Conservation (phyloP, 2,113 vertebrate genomes). For the Puffinus mauretanicus region DNA sequence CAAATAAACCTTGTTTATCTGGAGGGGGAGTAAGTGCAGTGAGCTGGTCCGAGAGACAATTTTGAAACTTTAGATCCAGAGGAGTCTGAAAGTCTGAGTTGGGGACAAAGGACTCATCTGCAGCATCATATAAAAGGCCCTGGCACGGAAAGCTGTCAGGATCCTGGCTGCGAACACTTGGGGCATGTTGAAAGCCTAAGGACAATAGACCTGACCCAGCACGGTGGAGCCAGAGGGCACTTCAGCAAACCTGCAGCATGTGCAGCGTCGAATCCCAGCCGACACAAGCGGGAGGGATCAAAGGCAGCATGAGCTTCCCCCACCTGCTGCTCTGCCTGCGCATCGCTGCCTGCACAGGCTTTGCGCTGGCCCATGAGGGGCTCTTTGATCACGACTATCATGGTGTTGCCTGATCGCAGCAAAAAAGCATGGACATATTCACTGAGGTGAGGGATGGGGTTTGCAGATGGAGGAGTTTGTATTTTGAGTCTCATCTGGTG, state of each 20-base stretch:
- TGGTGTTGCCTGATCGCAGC: background rate
- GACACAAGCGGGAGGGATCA: background rate
- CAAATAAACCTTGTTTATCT: slow-evolving; percentile 28
- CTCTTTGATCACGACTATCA: background rate
- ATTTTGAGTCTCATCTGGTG: background rate
- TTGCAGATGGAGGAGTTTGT: background rate
- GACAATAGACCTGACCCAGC: background rate
- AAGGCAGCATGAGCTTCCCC: background rate
- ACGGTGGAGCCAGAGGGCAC: background rate
- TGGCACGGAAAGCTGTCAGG: background rate
- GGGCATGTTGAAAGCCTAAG: background rate
- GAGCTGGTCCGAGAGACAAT: background rate
- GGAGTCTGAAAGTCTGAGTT: slow-evolving; percentile 33
- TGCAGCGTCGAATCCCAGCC: rapidly evolving
- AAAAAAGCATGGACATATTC: background rate
- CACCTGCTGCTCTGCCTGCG: background rate
- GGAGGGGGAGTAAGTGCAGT: background rate
- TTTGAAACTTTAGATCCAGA: slow-evolving; percentile 33
- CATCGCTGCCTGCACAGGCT: background rate
- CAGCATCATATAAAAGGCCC: background rate
- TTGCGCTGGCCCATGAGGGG: rapidly evolving
- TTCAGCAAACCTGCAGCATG: background rate
- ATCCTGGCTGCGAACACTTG: background rate
- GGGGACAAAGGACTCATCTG: slow-evolving; percentile 15
- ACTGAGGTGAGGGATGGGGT: background rate